Conservation (phyloP, 2,888 invertebrate species). For the Tanypteryx hageni region DNA sequence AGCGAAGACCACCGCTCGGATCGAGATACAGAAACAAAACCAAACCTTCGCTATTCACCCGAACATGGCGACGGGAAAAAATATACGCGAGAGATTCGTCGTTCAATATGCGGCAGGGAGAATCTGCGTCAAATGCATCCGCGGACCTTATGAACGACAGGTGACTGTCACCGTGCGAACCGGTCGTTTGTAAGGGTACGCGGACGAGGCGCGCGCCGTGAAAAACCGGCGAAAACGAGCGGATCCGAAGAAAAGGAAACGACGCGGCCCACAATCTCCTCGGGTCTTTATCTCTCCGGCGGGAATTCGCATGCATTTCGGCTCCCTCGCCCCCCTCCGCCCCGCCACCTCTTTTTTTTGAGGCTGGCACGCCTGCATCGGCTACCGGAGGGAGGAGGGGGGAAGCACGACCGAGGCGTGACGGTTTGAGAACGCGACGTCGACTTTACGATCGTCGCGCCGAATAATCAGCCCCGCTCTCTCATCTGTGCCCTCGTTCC, state of each 20-base stretch:
- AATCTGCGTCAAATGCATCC: no score
- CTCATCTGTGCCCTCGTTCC: no score
- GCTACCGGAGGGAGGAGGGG: background rate
- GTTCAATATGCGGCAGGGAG: background rate
- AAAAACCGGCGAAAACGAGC: no score
- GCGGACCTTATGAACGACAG: no score
- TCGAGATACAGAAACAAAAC: background rate
- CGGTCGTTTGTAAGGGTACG: no score
- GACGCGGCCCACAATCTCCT: no score
- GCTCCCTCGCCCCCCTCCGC: background rate
- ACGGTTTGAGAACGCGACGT: background rate
- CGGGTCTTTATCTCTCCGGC: background rate
- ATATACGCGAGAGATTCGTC: background rate
- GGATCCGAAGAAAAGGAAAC: no score
- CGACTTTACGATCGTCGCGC: background rate
- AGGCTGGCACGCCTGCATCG: constrained; percentile 28
- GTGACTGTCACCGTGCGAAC: no score
- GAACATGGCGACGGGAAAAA: background rate
- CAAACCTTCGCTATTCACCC: background rate
- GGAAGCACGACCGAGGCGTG: background rate
- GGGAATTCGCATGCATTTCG: background rate
- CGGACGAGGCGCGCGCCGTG: no score
- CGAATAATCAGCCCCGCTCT: background rate
- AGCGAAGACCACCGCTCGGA: background rate
- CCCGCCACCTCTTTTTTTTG: background rate